Evolutionary conservation across 2,888 invertebrate species (phyloP), one percentile per base, ranked within the genome.

Genomic region (Ectemnius continuus): DNA sequence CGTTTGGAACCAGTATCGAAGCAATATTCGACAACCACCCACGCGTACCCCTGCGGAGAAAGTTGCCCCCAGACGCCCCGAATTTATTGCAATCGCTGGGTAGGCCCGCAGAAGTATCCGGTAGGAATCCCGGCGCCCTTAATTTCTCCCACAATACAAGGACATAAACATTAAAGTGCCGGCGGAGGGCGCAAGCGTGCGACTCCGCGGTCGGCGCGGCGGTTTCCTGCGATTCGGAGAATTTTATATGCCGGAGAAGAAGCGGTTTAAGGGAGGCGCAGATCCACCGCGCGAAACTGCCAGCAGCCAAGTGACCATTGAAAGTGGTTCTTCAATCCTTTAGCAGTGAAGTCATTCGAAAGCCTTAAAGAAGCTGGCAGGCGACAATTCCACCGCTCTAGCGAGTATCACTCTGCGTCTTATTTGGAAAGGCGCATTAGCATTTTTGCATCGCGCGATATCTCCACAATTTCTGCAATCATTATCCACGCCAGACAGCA

Each of bases 21-120:
- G 84, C 75, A 64, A 84, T 83, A 83, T 83, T 83, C 84, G 83
- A 84, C 81, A 82, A 79, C 85, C 86, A 81, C 86, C 86, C 78
- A 86, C 80, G 79, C 83, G 79, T 82, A 84, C 83, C 84, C 87
- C 84, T 78, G 87, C 73, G 76, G 86, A 85, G 86, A 86, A 86
- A 86, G 86, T 83, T 78, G 81, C 82, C 81, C 84, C 82, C 80
- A 16, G 14, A 14, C 82, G 75, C 75, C 59, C 75, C 63, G 72
- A 86, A 86, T 86, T 86, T 86, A 86, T 86, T 79, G 83, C 85
- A 68, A 83, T 80, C 79, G 81, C 65, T 77, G 81, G 36, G 36
- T 36, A 36, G 73, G 66, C 62, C 67, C 74, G 76, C 75, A 58
- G 69, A 73, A 79, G 76, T 76, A 81, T 80, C 76, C 80, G 73